Conservation (phyloP, 2,113 vertebrate genomes). For the Maccullochella peelii region DNA sequence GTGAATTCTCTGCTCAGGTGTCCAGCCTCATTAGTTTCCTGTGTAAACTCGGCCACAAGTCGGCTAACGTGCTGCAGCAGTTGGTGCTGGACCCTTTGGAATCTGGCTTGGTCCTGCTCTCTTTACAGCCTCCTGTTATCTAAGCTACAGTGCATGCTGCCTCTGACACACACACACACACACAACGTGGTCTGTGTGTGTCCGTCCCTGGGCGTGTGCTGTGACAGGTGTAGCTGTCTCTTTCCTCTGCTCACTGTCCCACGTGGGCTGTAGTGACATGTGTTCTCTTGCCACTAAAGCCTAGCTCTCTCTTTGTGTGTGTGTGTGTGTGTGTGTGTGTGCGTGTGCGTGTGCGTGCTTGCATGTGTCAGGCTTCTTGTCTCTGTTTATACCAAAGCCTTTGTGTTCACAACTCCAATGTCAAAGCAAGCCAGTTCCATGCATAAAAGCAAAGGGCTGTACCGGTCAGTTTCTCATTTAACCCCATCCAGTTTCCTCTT, state of each 20-base stretch:
- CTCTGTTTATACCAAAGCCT: constrained; percentile 34
- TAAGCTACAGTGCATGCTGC: constrained; percentile 33
- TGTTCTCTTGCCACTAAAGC: constrained; percentile 76
- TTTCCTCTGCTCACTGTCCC: constrained; percentile 77
- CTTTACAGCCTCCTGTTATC: constrained; percentile 42
- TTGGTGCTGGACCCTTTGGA: constrained; percentile 39
- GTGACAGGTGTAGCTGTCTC: constrained; percentile 85
- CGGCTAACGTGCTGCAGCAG: not conserved
- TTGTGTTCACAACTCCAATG: constrained; percentile 48
- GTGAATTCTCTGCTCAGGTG: constrained; percentile 53
- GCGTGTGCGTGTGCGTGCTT: not conserved
- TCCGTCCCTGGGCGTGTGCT: constrained; percentile 73
- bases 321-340: constrained; percentile 38
- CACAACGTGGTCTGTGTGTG: constrained; percentile 48
- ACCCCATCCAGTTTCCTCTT: not conserved
- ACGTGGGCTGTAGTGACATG: constrained; percentile 83
- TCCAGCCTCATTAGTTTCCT: constrained; percentile 61
- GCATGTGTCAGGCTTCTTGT: constrained; percentile 20
- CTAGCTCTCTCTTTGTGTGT: constrained; percentile 45
- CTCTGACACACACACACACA: constrained; percentile 57
- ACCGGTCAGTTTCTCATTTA: not conserved
- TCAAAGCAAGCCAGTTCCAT: constrained; percentile 12
- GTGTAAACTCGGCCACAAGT: constrained; percentile 34
- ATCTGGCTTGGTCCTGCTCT: constrained; percentile 22
- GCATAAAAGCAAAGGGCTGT: constrained; percentile 22